Evolutionary conservation across 2,888 invertebrate genomes (phyloP).

Genomic region (Catocala fraxini): DNA sequence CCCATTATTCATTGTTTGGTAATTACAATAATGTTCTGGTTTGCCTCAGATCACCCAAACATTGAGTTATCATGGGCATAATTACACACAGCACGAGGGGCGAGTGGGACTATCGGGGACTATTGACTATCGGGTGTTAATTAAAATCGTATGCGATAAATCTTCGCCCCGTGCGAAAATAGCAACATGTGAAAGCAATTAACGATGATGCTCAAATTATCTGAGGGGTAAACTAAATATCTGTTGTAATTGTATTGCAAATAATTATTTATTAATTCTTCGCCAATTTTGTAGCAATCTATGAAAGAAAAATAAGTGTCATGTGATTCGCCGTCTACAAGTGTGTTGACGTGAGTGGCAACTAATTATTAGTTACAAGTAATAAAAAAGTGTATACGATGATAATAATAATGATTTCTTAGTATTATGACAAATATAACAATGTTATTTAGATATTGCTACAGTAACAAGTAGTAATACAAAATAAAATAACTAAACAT

Average conservation of each 20-base stretch:
- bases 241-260: slow-evolving; percentile 45
- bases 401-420: slow-evolving; percentile 4
- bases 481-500: background rate
- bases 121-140: slow-evolving; percentile 75
- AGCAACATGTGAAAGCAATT: slow-evolving; percentile 67
- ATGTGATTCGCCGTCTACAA: background rate
- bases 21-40: slow-evolving; percentile 40
- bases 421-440: slow-evolving; percentile 18
- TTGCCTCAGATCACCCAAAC: slow-evolving; percentile 34
- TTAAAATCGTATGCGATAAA: slow-evolving; percentile 79
- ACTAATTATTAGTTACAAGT: slow-evolving; percentile 5
- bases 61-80: slow-evolving; percentile 64
- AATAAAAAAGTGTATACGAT: background rate
- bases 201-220: slow-evolving; percentile 62
- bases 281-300: background rate
- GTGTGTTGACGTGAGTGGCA: background rate
- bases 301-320: no score
- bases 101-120: slow-evolving; percentile 45
- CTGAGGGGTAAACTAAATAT: slow-evolving; percentile 48
- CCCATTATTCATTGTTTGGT: slow-evolving; percentile 21
- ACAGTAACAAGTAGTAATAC: background rate
- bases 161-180: slow-evolving; percentile 78
- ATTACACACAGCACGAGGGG: slow-evolving; percentile 57
- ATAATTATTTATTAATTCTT: slow-evolving; percentile 23
- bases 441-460: background rate